A percentile compares a stretch with the other conserved stretches of the same genome.
These are phyloP conservation scores for Sardina pilchardus DNA, from an alignment of 2,113 vertebrate genomes.

Conservation along the genomic window DNA sequence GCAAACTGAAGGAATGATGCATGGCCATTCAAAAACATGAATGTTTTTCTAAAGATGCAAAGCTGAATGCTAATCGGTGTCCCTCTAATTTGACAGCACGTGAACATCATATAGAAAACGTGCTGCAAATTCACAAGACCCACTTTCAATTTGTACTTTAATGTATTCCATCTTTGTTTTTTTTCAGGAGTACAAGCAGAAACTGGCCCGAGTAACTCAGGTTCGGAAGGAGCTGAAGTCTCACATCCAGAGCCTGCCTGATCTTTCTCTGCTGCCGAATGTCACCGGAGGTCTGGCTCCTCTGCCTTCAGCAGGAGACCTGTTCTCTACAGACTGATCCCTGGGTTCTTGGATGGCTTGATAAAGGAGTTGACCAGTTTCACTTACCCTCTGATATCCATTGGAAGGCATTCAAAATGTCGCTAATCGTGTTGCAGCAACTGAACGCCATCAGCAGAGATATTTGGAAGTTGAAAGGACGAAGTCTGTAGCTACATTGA, in stretches of 20 bases:
- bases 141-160: neutral
- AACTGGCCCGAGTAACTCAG: constrained; percentile 93
- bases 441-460: neutral
- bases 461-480: neutral
- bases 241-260: constrained; percentile 97
- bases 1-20: no score
- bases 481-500: neutral
- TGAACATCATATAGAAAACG: no score
- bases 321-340: constrained; percentile 95
- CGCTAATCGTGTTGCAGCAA: neutral
- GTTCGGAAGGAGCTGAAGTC: constrained; percentile 98
- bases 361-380: neutral
- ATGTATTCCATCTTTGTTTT: constrained; percentile 18
- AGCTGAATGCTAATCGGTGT: no score
- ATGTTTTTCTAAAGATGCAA: no score
- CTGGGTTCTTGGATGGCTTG: neutral
- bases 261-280: constrained; percentile 93
- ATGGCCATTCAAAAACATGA: no score
- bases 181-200: constrained; percentile 94
- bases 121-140: no score
- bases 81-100: no score
- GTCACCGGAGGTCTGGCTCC: constrained; percentile 95
- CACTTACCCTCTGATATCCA: neutral
- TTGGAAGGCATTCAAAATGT: neutral
- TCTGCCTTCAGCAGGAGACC: constrained; percentile 93